Evolutionary conservation across 2,888 invertebrate genomes (phyloP).

Genomic region (Sepioteuthis lessoniana): DNA sequence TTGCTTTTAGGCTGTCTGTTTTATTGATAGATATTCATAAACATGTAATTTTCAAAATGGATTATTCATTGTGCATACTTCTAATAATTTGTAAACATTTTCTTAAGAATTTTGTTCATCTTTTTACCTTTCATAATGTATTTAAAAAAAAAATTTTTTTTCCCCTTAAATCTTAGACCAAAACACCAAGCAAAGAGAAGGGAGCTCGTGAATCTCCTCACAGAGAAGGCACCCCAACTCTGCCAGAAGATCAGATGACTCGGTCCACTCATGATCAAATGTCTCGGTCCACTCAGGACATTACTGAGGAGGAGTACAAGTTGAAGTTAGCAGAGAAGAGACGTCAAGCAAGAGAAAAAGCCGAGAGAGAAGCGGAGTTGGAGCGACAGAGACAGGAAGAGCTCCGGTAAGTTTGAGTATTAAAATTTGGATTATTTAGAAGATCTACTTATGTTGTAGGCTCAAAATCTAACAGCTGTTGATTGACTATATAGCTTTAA

Average conservation of each 20-base stretch:
- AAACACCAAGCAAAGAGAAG: slow-evolving; percentile 51
- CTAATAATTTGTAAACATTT: too few relatives aligned
- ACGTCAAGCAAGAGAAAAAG: slow-evolving; percentile 90
- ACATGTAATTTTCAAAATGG: too few relatives aligned
- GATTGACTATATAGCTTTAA: too few relatives aligned
- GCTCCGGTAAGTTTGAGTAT: slow-evolving; percentile 72
- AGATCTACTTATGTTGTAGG: too few relatives aligned
- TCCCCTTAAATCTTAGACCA: slow-evolving; percentile 49
- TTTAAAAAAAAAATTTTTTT: too few relatives aligned
- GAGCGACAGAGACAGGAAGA: slow-evolving; percentile 81
- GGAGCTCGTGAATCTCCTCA: slow-evolving; percentile 50
- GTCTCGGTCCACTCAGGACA: slow-evolving; percentile 59
- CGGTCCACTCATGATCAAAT: slow-evolving; percentile 50
- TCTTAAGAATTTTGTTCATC: background rate
- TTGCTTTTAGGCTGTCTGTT: too few relatives aligned
- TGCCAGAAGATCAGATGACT: slow-evolving; percentile 50
- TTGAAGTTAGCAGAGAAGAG: slow-evolving; percentile 93
- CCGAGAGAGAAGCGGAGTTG: slow-evolving; percentile 90
- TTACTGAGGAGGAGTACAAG: slow-evolving; percentile 85
- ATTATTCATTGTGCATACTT: too few relatives aligned
- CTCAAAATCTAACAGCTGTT: too few relatives aligned
- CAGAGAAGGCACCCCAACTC: slow-evolving; percentile 52
- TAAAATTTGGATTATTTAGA: too few relatives aligned
- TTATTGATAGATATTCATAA: too few relatives aligned
- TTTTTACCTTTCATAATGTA: background rate